Evolutionary conservation across 1,140 invertebrate species (phyloP), one percentile per base, ranked within the genome.

Genomic region (Elymnias hypermnestra): DNA sequence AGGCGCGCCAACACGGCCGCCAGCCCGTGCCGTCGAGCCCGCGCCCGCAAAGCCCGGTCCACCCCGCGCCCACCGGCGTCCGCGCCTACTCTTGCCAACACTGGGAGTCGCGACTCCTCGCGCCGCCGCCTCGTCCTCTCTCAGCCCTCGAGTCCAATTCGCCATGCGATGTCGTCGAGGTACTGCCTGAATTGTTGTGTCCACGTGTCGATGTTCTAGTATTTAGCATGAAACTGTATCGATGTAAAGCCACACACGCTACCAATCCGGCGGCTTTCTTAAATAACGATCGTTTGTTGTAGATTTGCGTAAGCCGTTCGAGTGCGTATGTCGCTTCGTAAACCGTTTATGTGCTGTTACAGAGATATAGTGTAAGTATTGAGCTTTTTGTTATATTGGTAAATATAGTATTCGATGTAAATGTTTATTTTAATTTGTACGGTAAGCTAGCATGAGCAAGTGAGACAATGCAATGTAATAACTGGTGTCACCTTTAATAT

Each of bases 51-150:
- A 72, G 67, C 61, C 72, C 73, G 14, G 64, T 66, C 42, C 76
- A 78, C 53, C 74, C 75, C 36, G 73, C 70, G 62, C 70, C 74
- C 26, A 81, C 68, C 68, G 81, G 82, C 54, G 82, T 86, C 47
- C 79, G 85, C 56, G 82, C 83, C 18, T 87, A 83, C 69, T 85
- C 83, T 54, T 87, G 85, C 65, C 77, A 83, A 59, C 85, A 87
- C 59, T 87, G 85, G 83, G 85, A 87, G 62, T 74, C 83, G 8
- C 68, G 72, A 15, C 72, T 86, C 38, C 57, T 49, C 40, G 76
- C 70, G 42, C 74, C 75, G 17, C 64, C 68, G 53, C 69, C 63
- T 39, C 53, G 66, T 35, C 57, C 57, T 46, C 64, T 65, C 59
- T 63, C 73, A 57, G 57, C 68, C 43, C 57, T 64, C 43, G 71